Conservation (phyloP, 2,888 invertebrate genomes). For the Hypena proboscidalis region DNA sequence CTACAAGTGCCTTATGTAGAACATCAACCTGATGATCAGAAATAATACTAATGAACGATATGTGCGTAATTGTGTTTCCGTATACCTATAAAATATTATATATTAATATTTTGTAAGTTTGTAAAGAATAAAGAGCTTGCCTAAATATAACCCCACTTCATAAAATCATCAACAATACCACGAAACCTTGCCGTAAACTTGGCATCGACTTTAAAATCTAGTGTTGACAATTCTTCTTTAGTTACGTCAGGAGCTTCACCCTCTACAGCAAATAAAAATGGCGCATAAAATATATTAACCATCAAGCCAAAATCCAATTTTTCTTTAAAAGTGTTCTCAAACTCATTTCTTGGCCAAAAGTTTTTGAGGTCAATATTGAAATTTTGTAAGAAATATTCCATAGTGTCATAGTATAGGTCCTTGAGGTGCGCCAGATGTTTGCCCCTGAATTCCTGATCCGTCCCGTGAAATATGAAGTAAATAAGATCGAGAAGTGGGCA, state of each 20-base stretch:
- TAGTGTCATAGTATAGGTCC: constrained; percentile 49
- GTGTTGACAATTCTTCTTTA: constrained; percentile 23
- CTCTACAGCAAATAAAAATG: constrained; percentile 52
- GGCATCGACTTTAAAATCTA: constrained; percentile 42
- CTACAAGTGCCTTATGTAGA: too few species aligned
- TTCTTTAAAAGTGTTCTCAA: constrained; percentile 50
- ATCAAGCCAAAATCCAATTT: constrained; percentile 58
- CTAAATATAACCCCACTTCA: constrained; percentile 48
- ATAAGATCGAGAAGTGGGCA: constrained; percentile 58
- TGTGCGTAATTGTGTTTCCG: too few species aligned
- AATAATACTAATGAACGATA: too few species aligned
- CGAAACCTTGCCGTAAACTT: constrained; percentile 44
- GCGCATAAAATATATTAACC: constrained; percentile 45
- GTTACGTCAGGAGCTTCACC: constrained; percentile 49
- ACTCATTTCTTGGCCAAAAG: constrained; percentile 49
- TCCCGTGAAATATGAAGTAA: constrained; percentile 57
- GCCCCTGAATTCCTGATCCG: constrained; percentile 58
- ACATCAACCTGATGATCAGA: too few species aligned
- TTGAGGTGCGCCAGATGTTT: constrained; percentile 53
- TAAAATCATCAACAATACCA: constrained; percentile 53
- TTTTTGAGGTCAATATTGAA: constrained; percentile 50
- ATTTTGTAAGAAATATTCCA: constrained; percentile 47
- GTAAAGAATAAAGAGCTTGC: too few species aligned
- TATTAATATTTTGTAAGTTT: too few species aligned
- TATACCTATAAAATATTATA: too few species aligned